Percentiles rank a stretch among this genome's conserved stretches.
Conservation (phyloP, 2,113 vertebrate species). For the Oophaga pumilio region DNA sequence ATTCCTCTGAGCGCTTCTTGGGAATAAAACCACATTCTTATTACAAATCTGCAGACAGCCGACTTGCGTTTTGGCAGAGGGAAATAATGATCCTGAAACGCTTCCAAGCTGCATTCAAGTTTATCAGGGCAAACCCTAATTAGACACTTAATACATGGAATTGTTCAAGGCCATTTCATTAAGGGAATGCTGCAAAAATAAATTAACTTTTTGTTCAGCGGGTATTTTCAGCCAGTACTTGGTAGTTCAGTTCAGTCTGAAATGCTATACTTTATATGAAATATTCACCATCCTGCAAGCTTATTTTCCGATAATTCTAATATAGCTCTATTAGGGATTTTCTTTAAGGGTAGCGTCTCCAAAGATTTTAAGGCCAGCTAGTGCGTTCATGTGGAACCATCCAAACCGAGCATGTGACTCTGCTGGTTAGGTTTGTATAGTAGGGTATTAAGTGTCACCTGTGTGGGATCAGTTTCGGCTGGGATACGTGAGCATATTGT, state of each 20-base stretch:
- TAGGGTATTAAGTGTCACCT: neutral
- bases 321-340: neutral
- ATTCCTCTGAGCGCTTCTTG: neutral
- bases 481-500: neutral
- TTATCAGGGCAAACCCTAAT: slow-evolving; percentile 1
- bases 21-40: neutral
- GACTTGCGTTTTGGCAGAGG: neutral
- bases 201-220: neutral
- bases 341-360: neutral
- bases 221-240: neutral
- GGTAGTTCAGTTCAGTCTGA: neutral
- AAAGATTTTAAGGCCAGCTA: neutral
- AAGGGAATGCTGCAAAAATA: neutral
- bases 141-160: neutral
- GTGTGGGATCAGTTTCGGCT: neutral
- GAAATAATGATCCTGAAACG: neutral
- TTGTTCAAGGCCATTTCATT: neutral
- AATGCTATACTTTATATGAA: neutral
- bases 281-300: neutral
- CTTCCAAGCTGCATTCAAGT: neutral
- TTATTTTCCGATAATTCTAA: neutral
- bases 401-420: neutral
- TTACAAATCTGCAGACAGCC: neutral
- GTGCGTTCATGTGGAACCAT: neutral
- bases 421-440: neutral